Percentiles rank a stretch among this genome's conserved stretches.
phyloP scores from a whole-genome alignment of 1,140 invertebrate genomes.

The Helicorthomorpha holstii region DNA sequence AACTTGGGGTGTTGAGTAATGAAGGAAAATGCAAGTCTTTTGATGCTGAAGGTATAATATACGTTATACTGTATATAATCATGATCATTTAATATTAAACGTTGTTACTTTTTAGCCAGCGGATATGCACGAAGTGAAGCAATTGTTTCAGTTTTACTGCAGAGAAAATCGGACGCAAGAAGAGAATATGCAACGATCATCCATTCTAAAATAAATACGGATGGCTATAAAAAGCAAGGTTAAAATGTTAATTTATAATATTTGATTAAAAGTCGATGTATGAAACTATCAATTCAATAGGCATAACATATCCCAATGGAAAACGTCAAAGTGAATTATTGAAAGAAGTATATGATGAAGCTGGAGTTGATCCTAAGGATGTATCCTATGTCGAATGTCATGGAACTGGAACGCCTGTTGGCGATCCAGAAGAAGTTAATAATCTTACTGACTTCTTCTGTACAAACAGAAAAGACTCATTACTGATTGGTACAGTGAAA shows the following conservation, averaged over 20 bases:
- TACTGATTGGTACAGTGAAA: constrained; percentile 37
- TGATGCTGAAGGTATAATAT: constrained; percentile 51
- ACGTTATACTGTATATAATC: background rate
- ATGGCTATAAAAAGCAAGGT: constrained; percentile 38
- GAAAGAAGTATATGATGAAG: constrained; percentile 22
- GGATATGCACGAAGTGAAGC: constrained; percentile 37
- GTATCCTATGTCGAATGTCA: constrained; percentile 37
- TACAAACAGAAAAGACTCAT: constrained; percentile 21
- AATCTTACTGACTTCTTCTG: constrained; percentile 34
- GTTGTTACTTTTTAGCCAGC: constrained; percentile 21
- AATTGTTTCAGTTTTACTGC: constrained; percentile 32
- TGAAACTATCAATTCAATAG: constrained; percentile 10
- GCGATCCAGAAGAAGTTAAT: constrained; percentile 38
- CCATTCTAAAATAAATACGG: constrained; percentile 37
- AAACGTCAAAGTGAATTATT: constrained; percentile 21
- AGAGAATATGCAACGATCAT: constrained; percentile 35
- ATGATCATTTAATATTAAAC: background rate
- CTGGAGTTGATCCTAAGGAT: constrained; percentile 20
- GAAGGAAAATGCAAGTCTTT: constrained; percentile 88
- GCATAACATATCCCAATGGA: constrained; percentile 26
- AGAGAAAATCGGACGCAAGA: constrained; percentile 27
- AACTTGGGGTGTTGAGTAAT: constrained; percentile 70
- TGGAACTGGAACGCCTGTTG: constrained; percentile 39
- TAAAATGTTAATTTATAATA: background rate
- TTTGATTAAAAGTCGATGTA: background rate